Evolutionary conservation across 2,113 vertebrate species (phyloP), one percentile per base, ranked within the genome.

Genomic region (Cygnus atratus): DNA sequence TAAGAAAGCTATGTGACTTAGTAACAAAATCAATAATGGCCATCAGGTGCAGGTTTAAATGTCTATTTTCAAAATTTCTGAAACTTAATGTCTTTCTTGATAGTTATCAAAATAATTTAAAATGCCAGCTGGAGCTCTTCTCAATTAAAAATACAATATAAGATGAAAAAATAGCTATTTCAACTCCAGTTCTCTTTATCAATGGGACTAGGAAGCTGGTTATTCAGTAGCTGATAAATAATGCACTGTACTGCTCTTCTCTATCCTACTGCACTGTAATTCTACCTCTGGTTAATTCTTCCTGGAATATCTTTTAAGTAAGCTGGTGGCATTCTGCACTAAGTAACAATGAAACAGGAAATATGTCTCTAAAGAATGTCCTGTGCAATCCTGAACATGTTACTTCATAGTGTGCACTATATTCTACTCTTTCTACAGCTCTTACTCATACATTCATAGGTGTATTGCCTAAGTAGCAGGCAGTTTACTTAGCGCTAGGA

Each of bases 171-270:
- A 55, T n/a, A 41, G 68, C 85, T 88, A 88, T 82, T 68, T 85
- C 72, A 86, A 0, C 35, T 29, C 46, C 29, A 76, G 57, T 55
- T 82, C 31, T 21, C 68, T 82, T 55, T 55, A 62, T 68, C 62
- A 28, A 28, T 26, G 12, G 6, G 17, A 84, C 58, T 4, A 84
- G 77, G 81, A 92, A 93, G 48, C 61, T 67, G 41, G 91, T 87
- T 62, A n/a, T 72, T 93, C 52, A 39, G 10, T 10, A 89, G 61
- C 68, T 96, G 84, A 96, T 97, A 92, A 97, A 97, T 97, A 96
- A 97, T 97, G 94, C 41, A 97, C 33, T 50, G 55, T 68, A 84
- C 66, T 92, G 81, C 55, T 90, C 12, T 73, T 93, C 57, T 94
- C 90, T 58, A 25, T 41, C 21, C 44, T 62, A 3, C 72, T 82